A percentile compares a stretch with the other conserved stretches of the same genome.
Conservation (phyloP, 2,888 invertebrate species). For the Trachelus tabidus region DNA sequence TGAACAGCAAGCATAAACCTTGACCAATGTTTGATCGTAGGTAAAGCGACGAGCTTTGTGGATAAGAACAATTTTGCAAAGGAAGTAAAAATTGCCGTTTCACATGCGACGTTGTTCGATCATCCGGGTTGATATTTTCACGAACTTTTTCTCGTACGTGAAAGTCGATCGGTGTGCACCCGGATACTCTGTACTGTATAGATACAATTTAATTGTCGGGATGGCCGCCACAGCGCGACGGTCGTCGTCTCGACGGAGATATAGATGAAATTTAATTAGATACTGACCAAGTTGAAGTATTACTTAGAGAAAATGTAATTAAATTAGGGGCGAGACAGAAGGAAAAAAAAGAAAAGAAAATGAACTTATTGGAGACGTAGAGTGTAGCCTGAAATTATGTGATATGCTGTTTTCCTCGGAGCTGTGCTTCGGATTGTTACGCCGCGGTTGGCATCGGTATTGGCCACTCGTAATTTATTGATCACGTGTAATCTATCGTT, state of each 20-base stretch:
- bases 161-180: not conserved
- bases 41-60: not conserved
- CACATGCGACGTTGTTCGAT: not conserved
- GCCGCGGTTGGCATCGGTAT: conserved; percentile 35
- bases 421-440: conserved; percentile 61
- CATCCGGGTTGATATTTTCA: not conserved
- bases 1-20: not conserved
- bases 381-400: conserved; percentile 53
- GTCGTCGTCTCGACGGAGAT: not conserved
- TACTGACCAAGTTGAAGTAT: conserved; percentile 34
- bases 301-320: not conserved
- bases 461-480: not conserved
- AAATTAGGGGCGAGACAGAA: conserved; percentile 22
- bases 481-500: not conserved
- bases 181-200: not conserved
- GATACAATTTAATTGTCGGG: not conserved
- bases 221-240: not conserved
- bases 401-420: conserved; percentile 62
- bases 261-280: conserved; percentile 16
- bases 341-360: conserved; percentile 6
- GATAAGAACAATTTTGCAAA: not conserved
- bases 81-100: no score
- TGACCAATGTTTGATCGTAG: not conserved
- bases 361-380: conserved; percentile 26
- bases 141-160: not conserved